Base-by-base conservation (phyloP, 1,140 invertebrate species). In the Plodia interpunctella region DNA sequence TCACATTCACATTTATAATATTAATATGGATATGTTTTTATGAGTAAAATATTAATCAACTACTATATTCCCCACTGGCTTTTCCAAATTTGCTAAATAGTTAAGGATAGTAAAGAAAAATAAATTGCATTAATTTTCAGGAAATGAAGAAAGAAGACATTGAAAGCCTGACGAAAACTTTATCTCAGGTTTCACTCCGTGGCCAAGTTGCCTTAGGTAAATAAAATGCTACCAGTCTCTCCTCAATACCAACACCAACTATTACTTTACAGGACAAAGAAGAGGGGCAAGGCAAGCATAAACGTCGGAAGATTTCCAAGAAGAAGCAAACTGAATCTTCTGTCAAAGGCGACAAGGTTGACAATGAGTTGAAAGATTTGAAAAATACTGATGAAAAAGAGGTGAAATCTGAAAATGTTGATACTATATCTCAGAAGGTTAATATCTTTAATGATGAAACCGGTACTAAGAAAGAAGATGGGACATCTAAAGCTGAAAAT, bases 121-220 rank as follows among this genome's bases (percentile, higher is more conserved):
- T 32, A 8, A 32, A 8, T 5, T 32, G 30, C 21, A 68, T 77
- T 82, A 66, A 44, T 68, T 91, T 92, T 62, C 88, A 92, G 91
- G 90, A 88, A 76, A 83, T 70, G 58, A 80, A 73, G 66, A 63
- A 66, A 44, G 76, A 73, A 66, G 78, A 89, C 62, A 87, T 92
- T 80, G 87, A 92, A 85, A 90, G 90, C 80, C 89, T 93, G 89
- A 90, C 91, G 84, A 89, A 90, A 84, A 87, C 84, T 60, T 82
- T 92, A 76, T 91, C 91, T 87, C 90, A 90, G 87, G 88, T 92
- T 88, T 91, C 90, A 81, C 85, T 92, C 74, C 80, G 84, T 90
- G 88, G 84, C 86, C 82, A 74, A 76, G 81, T 66, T 54, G 90
- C 91, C 78, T 85, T 92, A 92, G 92, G 92, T 92, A 92, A 92